Percentiles rank a stretch among this genome's conserved stretches.
phyloP scores from a whole-genome alignment of 92 coral and sea anemone species.

The Metridium senile region DNA sequence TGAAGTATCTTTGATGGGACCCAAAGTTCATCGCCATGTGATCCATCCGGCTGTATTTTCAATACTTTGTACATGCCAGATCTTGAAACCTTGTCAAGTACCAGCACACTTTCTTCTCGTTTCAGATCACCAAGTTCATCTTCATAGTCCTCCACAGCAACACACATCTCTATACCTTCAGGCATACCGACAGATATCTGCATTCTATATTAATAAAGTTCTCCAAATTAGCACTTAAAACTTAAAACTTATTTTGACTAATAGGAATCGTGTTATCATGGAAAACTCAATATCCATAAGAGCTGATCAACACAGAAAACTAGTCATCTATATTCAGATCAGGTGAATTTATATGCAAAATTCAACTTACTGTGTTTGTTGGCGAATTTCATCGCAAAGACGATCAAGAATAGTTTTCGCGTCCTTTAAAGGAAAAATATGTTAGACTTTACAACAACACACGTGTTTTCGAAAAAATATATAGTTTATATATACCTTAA shows the following conservation, averaged over 20 bases:
- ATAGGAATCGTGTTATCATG: no score
- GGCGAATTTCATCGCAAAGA: conserved; percentile 80
- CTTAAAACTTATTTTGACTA: no score
- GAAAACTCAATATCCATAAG: no score
- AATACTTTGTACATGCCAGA: conserved; percentile 86
- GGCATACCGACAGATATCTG: conserved; percentile 73
- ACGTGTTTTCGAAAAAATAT: no score
- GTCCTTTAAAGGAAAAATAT: conserved; percentile 43
- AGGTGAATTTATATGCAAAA: no score
- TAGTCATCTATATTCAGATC: no score
- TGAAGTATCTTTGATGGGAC: conserved; percentile 68
- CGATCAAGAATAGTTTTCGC: conserved; percentile 78
- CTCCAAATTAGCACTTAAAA: background rate
- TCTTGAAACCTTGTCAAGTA: conserved; percentile 69
- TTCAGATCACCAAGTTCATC: conserved; percentile 77
- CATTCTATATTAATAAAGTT: conserved; percentile 47
- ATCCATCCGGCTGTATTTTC: conserved; percentile 71
- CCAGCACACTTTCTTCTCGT: conserved; percentile 79
- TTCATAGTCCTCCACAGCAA: conserved; percentile 71
- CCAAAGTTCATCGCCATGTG: conserved; percentile 84
- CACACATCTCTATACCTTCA: conserved; percentile 72
- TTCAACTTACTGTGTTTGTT: conserved; percentile 73
- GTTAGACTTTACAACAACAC: background rate
- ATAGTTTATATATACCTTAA: conserved; percentile 60
- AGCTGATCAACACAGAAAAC: no score